Evolutionary conservation across 2,888 invertebrate genomes (phyloP).

Genomic region (Kryphioiulus occultus): DNA sequence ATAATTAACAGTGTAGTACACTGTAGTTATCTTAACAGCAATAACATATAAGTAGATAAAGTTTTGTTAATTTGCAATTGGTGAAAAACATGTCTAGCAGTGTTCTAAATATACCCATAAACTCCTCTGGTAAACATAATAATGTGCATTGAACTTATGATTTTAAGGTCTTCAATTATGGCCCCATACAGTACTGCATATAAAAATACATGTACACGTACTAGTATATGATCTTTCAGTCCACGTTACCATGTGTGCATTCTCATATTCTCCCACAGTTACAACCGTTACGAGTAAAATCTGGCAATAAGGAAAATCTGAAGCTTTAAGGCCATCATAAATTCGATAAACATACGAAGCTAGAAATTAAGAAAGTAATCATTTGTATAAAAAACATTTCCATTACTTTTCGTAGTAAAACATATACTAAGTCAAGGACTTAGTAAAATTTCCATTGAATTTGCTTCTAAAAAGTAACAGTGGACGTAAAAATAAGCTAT

Average conservation of each 20-base stretch:
- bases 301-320: background rate
- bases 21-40: too few relatives aligned
- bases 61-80: too few relatives aligned
- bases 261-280: background rate
- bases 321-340: background rate
- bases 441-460: too few relatives aligned
- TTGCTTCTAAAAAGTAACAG: too few relatives aligned
- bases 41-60: too few relatives aligned
- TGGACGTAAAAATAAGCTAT: too few relatives aligned
- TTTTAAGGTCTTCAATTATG: background rate
- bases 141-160: background rate
- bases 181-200: background rate
- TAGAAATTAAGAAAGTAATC: too few relatives aligned
- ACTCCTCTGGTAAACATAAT: background rate
- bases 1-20: too few relatives aligned
- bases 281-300: background rate
- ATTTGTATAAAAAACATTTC: too few relatives aligned
- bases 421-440: too few relatives aligned
- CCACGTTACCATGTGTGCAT: background rate
- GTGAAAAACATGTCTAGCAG: background rate
- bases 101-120: background rate
- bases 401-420: too few relatives aligned
- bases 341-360: background rate
- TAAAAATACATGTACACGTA: too few relatives aligned
- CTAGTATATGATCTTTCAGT: background rate